Conservation (phyloP, 2,113 vertebrate genomes). For the Prunella himalayana region DNA sequence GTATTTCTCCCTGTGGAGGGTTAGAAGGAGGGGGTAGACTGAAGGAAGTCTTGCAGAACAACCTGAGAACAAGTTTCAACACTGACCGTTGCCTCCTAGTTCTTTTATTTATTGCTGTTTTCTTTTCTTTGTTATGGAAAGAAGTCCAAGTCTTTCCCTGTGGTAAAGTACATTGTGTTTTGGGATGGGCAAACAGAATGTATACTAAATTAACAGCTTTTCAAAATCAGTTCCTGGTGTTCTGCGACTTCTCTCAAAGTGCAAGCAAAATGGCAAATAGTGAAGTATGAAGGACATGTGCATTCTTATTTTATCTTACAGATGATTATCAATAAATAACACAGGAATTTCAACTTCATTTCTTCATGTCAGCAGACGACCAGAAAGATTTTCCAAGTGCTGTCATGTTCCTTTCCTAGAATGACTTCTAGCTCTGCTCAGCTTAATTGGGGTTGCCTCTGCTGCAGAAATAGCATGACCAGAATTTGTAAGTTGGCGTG, state of each 20-base stretch:
- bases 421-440: background rate
- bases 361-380: background rate
- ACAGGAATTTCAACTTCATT: background rate
- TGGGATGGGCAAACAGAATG: background rate
- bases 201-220: background rate
- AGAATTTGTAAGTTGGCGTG: background rate
- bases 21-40: background rate
- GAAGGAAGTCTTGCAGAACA: slow-evolving; percentile 40
- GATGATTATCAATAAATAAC: background rate
- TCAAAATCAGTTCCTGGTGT: background rate
- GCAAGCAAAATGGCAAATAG: background rate
- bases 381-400: background rate
- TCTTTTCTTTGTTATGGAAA: background rate
- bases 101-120: background rate
- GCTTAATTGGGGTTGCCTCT: background rate
- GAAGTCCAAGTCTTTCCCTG: background rate
- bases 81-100: background rate
- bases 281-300: background rate
- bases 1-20: background rate
- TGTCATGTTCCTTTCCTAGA: background rate
- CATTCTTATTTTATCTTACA: background rate
- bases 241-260: background rate
- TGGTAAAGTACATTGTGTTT: background rate
- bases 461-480: background rate
- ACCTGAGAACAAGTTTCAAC: slow-evolving; percentile 25